Conservation (phyloP, 1,140 invertebrate species). For the Akabosia matsudoensis region DNA sequence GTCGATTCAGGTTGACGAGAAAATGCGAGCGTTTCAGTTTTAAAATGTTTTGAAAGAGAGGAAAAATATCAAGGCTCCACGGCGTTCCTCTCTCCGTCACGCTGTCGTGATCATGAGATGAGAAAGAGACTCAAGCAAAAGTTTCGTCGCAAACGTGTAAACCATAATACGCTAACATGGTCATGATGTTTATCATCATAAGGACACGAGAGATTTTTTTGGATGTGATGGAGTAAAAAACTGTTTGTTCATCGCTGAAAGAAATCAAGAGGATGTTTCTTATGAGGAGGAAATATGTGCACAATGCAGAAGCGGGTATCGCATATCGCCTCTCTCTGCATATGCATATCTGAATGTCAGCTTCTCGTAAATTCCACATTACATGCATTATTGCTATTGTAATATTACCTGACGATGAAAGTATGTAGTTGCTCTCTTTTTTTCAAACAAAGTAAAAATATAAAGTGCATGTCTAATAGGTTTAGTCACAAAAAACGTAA, state of each 20-base stretch:
- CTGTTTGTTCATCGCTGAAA: too few species aligned
- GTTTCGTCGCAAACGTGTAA: neutral
- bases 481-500: neutral
- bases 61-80: neutral
- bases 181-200: neutral
- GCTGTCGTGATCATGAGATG: constrained; percentile 42
- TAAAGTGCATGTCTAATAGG: constrained; percentile 22
- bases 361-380: too few species aligned
- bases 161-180: neutral
- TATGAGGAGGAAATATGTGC: too few species aligned
- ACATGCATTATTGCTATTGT: too few species aligned
- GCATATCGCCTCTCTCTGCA: neutral
- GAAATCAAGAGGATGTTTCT: too few species aligned
- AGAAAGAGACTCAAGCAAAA: neutral
- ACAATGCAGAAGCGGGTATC: neutral
- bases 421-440: constrained; percentile 2
- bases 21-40: too few species aligned
- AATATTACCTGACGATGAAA: too few species aligned
- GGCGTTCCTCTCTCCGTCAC: constrained; percentile 34
- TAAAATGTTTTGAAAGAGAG: neutral
- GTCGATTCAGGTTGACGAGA: too few species aligned
- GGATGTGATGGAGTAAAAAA: neutral
- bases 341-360: too few species aligned
- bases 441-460: neutral
- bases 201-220: constrained; percentile 12